Percentiles rank a stretch among this genome's conserved stretches.
Conservation (phyloP, 2,888 invertebrate species). For the Eupithecia vulgata region DNA sequence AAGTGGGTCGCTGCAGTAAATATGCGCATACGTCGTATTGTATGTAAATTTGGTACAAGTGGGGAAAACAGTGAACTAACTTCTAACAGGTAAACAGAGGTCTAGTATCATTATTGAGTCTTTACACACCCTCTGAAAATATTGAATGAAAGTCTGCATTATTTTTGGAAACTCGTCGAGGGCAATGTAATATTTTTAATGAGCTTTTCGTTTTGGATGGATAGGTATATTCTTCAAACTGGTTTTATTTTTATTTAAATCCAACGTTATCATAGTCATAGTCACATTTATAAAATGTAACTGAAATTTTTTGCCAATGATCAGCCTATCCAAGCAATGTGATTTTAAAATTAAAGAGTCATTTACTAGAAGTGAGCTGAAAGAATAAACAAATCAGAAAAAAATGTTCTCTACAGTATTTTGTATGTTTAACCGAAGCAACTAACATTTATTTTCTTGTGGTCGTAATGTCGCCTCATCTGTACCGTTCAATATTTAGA, state of each 20-base stretch:
- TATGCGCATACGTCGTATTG: constrained; percentile 77
- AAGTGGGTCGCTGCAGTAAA: constrained; percentile 55
- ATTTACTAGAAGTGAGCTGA: too few species aligned
- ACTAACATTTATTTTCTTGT: neutral
- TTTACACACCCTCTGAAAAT: neutral
- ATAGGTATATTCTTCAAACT: neutral
- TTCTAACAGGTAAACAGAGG: neutral
- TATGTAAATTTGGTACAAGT: constrained; percentile 63
- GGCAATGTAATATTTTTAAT: neutral
- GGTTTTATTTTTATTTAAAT: neutral
- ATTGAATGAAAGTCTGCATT: neutral
- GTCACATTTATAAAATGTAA: too few species aligned
- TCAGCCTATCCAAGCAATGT: too few species aligned
- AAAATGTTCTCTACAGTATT: neutral
- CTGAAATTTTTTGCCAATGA: too few species aligned
- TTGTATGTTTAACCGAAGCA: neutral
- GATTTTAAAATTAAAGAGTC: too few species aligned
- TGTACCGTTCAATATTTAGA: constrained; percentile 49
- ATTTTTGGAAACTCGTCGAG: neutral
- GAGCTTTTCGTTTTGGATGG: neutral
- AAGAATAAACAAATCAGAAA: neutral
- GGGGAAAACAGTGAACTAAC: constrained; percentile 28
- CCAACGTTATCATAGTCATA: neutral
- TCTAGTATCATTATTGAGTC: neutral
- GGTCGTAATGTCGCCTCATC: neutral